Percentiles rank a stretch among this genome's conserved stretches.
phyloP scores from a whole-genome alignment of 37 sponge, comb jelly and placozoan genomes.

The Bolinopsis microptera region DNA sequence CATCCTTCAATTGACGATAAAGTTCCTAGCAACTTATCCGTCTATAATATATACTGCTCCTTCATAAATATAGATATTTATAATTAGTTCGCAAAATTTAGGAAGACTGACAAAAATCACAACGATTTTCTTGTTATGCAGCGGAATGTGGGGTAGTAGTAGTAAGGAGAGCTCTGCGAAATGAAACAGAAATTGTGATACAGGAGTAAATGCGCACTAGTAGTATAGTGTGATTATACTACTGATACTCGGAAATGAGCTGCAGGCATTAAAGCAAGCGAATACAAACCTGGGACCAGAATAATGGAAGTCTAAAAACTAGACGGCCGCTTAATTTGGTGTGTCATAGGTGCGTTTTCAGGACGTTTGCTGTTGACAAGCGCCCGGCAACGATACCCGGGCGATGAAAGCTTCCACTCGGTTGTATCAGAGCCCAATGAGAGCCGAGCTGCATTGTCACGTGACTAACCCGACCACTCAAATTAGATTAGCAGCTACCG shows the following conservation, averaged over 20 bases:
- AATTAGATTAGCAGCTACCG: neutral
- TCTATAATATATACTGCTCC: too few relatives aligned
- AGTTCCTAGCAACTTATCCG: neutral
- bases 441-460: neutral
- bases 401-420: conserved; percentile 10
- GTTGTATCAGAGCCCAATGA: neutral
- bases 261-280: neutral
- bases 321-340: neutral
- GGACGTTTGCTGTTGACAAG: conserved; percentile 26
- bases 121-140: neutral
- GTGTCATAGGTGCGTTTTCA: neutral
- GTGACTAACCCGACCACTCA: neutral
- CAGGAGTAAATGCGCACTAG: too few relatives aligned
- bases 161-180: neutral
- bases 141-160: neutral
- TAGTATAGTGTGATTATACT: neutral
- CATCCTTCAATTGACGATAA: neutral
- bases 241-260: neutral
- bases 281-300: neutral
- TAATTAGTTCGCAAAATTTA: neutral
- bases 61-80: too few relatives aligned
- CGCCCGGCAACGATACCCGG: conserved; percentile 41
- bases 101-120: neutral
- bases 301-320: conserved; percentile 50
- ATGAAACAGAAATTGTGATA: neutral